These are phyloP conservation scores for Poliocrania exsul DNA, from an alignment of 2,797 vertebrate genomes.

Conservation along the genomic window DNA sequence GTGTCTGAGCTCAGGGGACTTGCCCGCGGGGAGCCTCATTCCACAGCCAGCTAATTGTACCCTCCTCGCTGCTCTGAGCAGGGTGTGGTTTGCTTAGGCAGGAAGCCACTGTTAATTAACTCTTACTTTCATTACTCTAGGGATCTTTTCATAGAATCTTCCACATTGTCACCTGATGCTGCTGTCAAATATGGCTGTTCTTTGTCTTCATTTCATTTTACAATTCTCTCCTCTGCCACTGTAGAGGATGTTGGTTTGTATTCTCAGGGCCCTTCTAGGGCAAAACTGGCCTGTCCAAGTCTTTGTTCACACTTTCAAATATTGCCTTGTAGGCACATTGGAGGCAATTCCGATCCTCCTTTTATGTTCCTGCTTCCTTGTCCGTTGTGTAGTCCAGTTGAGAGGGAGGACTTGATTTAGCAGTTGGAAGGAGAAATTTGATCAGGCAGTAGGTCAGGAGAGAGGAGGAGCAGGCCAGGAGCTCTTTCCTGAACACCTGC, in stretches of 20 bases:
- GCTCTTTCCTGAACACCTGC: not conserved
- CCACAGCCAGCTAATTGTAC: constrained; percentile 21
- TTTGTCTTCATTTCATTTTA: constrained; percentile 24
- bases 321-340: rapidly evolving
- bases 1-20: not conserved
- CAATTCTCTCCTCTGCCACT: rapidly evolving
- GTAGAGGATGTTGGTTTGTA: not conserved
- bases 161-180: not conserved
- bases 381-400: not conserved
- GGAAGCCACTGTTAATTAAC: constrained; percentile 47
- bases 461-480: not conserved
- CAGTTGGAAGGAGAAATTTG: not conserved
- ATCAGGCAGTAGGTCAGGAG: not conserved
- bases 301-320: not conserved
- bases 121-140: constrained; percentile 34
- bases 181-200: not conserved
- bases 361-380: not conserved
- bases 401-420: not conserved
- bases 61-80: constrained; percentile 20
- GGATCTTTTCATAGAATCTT: constrained; percentile 32
- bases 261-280: not conserved
- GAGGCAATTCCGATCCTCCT: not conserved
- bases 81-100: constrained; percentile 7
- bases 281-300: not conserved
- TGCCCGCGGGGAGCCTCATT: not conserved